Conservation (phyloP, 1,140 invertebrate genomes). For the Platorchestia sp. region DNA sequence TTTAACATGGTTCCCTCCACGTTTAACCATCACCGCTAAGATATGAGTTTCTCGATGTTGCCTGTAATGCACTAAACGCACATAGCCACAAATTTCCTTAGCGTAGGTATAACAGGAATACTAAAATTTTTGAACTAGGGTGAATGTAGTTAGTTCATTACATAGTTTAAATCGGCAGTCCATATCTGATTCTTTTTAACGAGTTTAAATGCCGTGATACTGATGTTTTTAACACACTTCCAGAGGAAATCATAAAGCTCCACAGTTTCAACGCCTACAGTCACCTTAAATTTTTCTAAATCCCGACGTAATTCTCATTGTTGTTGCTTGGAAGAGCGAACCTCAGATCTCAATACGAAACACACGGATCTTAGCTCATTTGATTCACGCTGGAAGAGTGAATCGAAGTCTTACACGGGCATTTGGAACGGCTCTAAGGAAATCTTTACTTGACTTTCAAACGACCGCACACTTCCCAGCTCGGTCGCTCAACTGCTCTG, state of each 20-base stretch:
- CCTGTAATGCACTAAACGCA: no score
- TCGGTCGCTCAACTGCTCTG: not conserved
- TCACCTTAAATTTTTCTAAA: not conserved
- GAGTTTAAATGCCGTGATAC: no score
- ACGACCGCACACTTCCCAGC: constrained; percentile 7
- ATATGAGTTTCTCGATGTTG: no score
- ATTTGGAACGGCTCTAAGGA: not conserved
- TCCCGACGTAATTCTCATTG: not conserved
- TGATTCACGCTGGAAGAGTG: not conserved
- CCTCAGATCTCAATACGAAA: not conserved
- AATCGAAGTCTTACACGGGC: not conserved
- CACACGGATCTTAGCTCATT: not conserved
- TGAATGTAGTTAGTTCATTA: no score
- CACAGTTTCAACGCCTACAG: not conserved
- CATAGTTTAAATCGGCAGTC: no score
- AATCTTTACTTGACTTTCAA: constrained; percentile 5
- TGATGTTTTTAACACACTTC: no score
- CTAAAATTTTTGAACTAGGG: no score
- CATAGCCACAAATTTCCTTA: no score
- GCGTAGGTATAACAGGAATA: no score
- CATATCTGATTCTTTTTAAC: no score
- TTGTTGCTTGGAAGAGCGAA: not conserved
- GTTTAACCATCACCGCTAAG: no score
- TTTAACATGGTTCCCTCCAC: no score
- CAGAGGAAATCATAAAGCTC: not conserved